Conservation (phyloP, 2,113 vertebrate genomes). For the Stigmatopora argus region DNA sequence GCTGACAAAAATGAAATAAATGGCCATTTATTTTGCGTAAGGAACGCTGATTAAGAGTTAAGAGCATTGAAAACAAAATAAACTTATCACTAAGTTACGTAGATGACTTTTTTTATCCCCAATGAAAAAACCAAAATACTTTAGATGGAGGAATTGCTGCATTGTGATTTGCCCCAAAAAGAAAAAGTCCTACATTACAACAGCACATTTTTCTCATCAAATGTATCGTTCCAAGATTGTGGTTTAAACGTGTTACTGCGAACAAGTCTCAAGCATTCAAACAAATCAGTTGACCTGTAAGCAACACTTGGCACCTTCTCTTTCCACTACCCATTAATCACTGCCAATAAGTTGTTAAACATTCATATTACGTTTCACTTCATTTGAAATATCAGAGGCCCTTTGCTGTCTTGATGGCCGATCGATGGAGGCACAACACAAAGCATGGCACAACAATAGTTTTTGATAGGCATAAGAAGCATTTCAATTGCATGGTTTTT, state of each 20-base stretch:
- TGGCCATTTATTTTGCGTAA: too few species aligned
- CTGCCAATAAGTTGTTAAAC: slow-evolving; percentile 78
- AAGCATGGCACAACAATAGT: neutral
- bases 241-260: neutral
- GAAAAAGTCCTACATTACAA: neutral
- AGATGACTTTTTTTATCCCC: too few species aligned
- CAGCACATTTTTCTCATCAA: neutral
- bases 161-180: too few species aligned
- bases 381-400: slow-evolving; percentile 84
- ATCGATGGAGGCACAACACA: slow-evolving; percentile 80
- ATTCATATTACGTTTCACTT: slow-evolving; percentile 85
- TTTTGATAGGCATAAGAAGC: neutral
- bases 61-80: too few species aligned
- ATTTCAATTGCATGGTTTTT: neutral
- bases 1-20: too few species aligned
- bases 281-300: slow-evolving; percentile 38
- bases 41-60: too few species aligned
- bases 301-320: slow-evolving; percentile 58
- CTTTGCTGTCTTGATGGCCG: slow-evolving; percentile 82
- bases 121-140: too few species aligned
- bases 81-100: too few species aligned
- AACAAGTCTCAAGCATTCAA: slow-evolving; percentile 18
- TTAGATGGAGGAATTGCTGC: too few species aligned
- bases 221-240: neutral
- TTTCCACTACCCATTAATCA: slow-evolving; percentile 83